Evolutionary conservation across 2,113 vertebrate species (phyloP).

Genomic region (Myrmecophaga tridactyla): DNA sequence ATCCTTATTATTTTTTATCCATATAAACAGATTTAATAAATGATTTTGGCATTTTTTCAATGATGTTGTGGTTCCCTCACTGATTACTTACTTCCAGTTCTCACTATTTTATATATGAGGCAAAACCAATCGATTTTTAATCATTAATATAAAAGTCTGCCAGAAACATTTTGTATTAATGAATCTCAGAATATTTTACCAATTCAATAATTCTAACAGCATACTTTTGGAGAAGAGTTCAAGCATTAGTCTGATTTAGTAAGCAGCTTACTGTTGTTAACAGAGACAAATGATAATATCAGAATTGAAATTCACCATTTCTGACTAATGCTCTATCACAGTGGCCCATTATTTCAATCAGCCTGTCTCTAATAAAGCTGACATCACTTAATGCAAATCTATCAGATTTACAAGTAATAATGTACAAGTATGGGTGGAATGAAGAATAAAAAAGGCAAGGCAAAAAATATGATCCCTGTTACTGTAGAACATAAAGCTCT

Average conservation of each 20-base stretch:
- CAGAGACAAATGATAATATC: constrained; percentile 33
- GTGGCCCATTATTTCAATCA: constrained; percentile 20
- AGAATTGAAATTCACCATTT: constrained; percentile 2
- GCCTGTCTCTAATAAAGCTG: neutral
- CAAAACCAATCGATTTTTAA: neutral
- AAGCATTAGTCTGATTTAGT: constrained; percentile 31
- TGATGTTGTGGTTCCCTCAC: neutral
- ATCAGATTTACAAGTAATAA: neutral
- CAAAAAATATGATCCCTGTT: neutral
- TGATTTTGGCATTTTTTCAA: neutral
- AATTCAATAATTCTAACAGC: constrained; percentile 29
- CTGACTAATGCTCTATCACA: neutral
- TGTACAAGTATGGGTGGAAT: neutral
- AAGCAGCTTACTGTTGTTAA: neutral
- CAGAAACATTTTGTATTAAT: neutral
- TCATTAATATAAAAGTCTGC: constrained; percentile 41
- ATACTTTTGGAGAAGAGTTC: constrained; percentile 23
- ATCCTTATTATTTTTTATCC: neutral
- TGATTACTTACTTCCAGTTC: neutral
- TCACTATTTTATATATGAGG: constrained; percentile 8
- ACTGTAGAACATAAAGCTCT: neutral
- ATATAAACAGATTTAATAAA: neutral
- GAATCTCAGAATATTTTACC: constrained; percentile 51
- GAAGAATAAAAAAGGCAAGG: neutral
- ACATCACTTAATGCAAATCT: constrained; percentile 22